Percentiles rank a stretch among this genome's conserved stretches.
Evolutionary conservation across 1,140 invertebrate species (phyloP).

Genomic region (Calephelis virginiensis): DNA sequence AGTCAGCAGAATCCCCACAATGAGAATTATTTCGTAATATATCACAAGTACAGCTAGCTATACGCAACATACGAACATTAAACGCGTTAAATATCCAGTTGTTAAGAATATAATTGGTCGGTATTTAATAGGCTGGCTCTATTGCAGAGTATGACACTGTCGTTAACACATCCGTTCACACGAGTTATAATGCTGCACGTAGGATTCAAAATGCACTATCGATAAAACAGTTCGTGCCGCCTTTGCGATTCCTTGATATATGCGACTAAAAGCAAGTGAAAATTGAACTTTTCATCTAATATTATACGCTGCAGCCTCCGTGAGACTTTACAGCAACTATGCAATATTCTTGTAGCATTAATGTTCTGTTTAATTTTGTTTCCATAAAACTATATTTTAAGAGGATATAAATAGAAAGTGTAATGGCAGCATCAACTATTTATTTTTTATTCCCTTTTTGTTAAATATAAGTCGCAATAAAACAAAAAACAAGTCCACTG

Average conservation of each 20-base stretch:
- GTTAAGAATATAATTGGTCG: too few relatives aligned
- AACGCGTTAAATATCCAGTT: too few relatives aligned
- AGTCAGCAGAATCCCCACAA: too few relatives aligned
- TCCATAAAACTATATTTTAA: not conserved
- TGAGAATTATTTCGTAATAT: too few relatives aligned
- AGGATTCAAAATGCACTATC: not conserved
- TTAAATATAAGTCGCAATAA: too few relatives aligned
- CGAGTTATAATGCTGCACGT: not conserved
- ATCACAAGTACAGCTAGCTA: too few relatives aligned
- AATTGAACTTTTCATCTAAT: not conserved
- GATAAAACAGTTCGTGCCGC: not conserved
- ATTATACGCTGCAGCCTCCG: not conserved
- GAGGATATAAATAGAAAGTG: not conserved
- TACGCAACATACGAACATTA: too few relatives aligned
- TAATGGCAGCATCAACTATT: too few relatives aligned
- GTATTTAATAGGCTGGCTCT: too few relatives aligned
- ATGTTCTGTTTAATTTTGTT: not conserved
- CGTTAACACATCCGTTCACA: not conserved
- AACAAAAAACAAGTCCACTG: too few relatives aligned
- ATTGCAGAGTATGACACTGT: too few relatives aligned
- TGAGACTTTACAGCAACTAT: not conserved
- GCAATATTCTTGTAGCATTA: not conserved
- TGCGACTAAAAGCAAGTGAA: slow-evolving; percentile 7
- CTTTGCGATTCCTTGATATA: not conserved
- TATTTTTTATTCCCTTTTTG: too few relatives aligned